Base-by-base conservation (phyloP, 2,113 vertebrate species). In the Psettodes erumei region DNA sequence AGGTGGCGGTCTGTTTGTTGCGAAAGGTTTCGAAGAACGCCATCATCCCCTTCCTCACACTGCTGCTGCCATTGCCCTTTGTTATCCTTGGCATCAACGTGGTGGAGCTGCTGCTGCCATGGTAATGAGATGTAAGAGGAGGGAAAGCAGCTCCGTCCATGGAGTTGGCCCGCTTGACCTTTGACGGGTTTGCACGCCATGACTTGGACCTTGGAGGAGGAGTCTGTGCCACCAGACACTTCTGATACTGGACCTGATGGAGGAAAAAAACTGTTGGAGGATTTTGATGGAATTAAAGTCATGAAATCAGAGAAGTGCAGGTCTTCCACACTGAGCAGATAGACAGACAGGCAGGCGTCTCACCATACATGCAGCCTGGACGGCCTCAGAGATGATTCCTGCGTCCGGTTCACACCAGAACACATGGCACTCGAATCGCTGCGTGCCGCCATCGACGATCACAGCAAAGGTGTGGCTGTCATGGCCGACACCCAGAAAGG, bases 331-430 rank as follows among this genome's bases (percentile, higher is more conserved):
- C 8, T 6, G 6, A 35, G 18, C 6, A 40, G 35, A 3, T 12
- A 60, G 35, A 27, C 23, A 27, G 58, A 61, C 43, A 30, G 59
- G 30, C 58, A 61, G 30, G 48, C 23, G 43, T 18, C 95, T 95
- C 92, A 99, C 98, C 98, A 99, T 98, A 73, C 98, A 99, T 1
- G 98, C 98, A 0, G 97, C 98, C 90, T 99, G 98, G 10, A 99
- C 96, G 0, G 98, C 96, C 89, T 99, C 98, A 0, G 97, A 99
- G 25, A 99, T 89, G 0, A 93, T 94, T 9, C 94, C 98, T 0
- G 97, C 97, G 0, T 98, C 95, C 0, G 98, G 98, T 27, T 98
- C 96, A 2, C 98, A 99, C 98, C 98, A 99, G 87, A 99, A 99
- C 1, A 98, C 95, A 0, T 98, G 98, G 80, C 96, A 98, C 89